Base-by-base conservation (phyloP, 2,888 invertebrate species). In the Synanthedon myopaeformis region DNA sequence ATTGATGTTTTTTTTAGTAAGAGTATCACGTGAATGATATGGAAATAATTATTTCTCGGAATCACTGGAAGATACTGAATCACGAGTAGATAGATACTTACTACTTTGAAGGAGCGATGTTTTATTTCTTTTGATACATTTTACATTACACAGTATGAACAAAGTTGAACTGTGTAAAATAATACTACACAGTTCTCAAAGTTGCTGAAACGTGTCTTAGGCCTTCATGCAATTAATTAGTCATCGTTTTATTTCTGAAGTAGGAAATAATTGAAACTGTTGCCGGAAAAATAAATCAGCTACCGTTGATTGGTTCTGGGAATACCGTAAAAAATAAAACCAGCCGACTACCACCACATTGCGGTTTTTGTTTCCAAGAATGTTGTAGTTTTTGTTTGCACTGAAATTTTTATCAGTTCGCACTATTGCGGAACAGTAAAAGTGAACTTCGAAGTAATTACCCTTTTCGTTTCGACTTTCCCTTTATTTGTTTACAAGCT, bases 321-420 rank as follows among this genome's bases (percentile, higher is more conserved):
- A 64, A 62, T 59, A 58, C 54, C 45, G 13, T 58, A 57, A 60
- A 61, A 61, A 62, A 60, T 54, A 56, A 19, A 23, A 56, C 55
- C 55, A 55, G 58, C 59, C 57, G 57, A 58, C 61, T 61, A 58
- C 58, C 59, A 45, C 56, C 59, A 64, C 60, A 64, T 59, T 59
- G 61, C 59, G 59, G 59, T 56, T 54, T 54, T 45, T 55, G 54
- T 60, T 67, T 65, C 67, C 58, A 55, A 59, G 65, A 64, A 67
- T 0, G 19, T 28, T 14, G 45, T 45, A 14, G n/a, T 45, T 45
- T 13, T 45, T 45, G 61, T 60, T 61, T 64, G 65, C 61, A 61
- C 64, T 64, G 67, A 63, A 54, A 63, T 59, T 62, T 61, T 74
- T 77, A 79, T 76, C 75, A 70, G 66, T 70, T 69, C 66, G 63